phyloP scores from a whole-genome alignment of 2,797 vertebrate genomes.

The Kryptopterus vitreolus region DNA sequence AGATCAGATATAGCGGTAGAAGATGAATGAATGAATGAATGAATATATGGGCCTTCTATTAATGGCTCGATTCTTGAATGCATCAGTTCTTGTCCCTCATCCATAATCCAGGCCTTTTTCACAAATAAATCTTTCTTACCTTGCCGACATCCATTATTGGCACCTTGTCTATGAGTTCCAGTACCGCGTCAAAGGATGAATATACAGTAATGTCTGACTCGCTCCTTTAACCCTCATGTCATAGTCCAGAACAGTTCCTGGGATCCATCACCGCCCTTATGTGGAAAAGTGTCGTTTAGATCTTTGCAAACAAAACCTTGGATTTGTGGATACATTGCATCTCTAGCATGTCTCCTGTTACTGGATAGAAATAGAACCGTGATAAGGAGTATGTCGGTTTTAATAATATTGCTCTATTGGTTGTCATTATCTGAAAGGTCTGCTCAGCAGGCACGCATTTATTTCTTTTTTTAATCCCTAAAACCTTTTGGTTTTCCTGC shows the following conservation, averaged over 20 bases:
- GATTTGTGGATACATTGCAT: not conserved
- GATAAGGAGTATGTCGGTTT: not conserved
- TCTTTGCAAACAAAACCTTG: not conserved
- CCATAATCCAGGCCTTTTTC: conserved; percentile 81
- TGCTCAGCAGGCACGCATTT: too few relatives aligned
- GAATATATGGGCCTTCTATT: conserved; percentile 55
- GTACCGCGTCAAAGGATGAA: not conserved
- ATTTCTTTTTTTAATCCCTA: too few relatives aligned
- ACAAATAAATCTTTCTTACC: conserved; percentile 77
- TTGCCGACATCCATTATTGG: conserved; percentile 21
- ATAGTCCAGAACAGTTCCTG: not conserved
- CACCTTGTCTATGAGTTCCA: conserved; percentile 26
- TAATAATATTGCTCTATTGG: not conserved
- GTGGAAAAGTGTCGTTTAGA: not conserved
- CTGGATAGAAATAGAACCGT: not conserved
- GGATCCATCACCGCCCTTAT: not conserved
- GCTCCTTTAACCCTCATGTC: not conserved
- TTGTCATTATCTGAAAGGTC: too few relatives aligned
- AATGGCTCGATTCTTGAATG: conserved; percentile 46
- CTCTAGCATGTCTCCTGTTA: not conserved
- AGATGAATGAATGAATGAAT: too few relatives aligned
- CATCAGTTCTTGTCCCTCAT: conserved; percentile 45
- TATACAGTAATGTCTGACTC: not conserved
- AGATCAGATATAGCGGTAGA: too few relatives aligned
- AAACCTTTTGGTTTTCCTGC: not conserved